A percentile compares a stretch with the other conserved stretches of the same genome.
phyloP scores from a whole-genome alignment of 2,113 vertebrate genomes.

The Myiozetetes cayanensis region DNA sequence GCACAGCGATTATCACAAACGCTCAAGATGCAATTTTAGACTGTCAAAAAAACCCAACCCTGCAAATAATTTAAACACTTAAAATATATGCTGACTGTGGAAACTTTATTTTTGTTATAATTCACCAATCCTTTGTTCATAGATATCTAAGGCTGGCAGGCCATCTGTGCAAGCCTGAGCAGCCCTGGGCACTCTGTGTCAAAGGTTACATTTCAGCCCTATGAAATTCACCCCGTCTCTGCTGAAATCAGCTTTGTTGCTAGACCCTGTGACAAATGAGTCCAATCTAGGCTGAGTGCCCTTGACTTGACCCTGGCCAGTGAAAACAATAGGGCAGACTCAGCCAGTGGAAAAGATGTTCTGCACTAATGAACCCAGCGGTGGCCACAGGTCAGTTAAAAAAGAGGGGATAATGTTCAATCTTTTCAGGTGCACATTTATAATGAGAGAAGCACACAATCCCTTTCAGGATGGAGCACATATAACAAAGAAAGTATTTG shows the following conservation, averaged over 20 bases:
- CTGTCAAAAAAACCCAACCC: constrained; percentile 73
- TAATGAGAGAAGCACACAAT: constrained; percentile 92
- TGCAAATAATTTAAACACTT: constrained; percentile 81
- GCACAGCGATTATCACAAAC: constrained; percentile 85
- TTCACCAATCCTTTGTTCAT: constrained; percentile 82
- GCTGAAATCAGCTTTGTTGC: constrained; percentile 95
- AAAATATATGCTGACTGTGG: constrained; percentile 84
- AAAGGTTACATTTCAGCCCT: constrained; percentile 89
- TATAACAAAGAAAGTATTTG: constrained; percentile 83
- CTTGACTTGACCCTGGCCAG: constrained; percentile 99
- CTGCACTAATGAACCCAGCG: constrained; percentile 98
- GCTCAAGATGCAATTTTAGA: constrained; percentile 85
- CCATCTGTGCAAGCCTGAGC: constrained; percentile 85
- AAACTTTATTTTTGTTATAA: constrained; percentile 83
- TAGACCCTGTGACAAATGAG: constrained; percentile 99
- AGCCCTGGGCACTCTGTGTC: constrained; percentile 86
- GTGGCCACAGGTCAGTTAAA: constrained; percentile 88
- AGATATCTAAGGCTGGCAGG: constrained; percentile 78
- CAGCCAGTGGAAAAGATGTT: constrained; percentile 99
- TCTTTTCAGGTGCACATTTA: constrained; percentile 98
- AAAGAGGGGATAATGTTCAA: constrained; percentile 87
- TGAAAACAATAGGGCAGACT: constrained; percentile 97
- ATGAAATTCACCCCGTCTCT: constrained; percentile 86
- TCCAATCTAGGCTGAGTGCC: constrained; percentile 98
- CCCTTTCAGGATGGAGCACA: constrained; percentile 76